Evolutionary conservation across 2,797 vertebrate genomes (phyloP).

Genomic region (Capromys pilorides): DNA sequence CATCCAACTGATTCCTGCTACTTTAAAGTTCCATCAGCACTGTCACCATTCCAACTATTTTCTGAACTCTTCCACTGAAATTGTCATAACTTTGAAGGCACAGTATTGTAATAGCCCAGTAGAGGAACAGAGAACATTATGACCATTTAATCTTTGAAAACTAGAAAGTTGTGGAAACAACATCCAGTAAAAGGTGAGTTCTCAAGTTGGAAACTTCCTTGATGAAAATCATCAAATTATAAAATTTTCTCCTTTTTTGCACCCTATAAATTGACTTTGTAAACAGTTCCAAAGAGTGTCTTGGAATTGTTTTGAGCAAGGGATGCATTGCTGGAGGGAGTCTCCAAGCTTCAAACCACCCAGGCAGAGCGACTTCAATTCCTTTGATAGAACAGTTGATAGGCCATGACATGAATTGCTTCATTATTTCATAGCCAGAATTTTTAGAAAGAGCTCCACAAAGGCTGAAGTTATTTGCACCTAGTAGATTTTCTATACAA

Average conservation of each 20-base stretch:
- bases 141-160: background rate
- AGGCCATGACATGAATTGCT: background rate
- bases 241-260: slow-evolving; percentile 22
- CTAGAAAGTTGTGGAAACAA: background rate
- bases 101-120: background rate
- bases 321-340: background rate
- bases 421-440: background rate
- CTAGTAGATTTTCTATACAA: background rate
- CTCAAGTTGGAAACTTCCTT: background rate
- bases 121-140: background rate
- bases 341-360: background rate
- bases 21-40: slow-evolving; percentile 33
- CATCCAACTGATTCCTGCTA: background rate
- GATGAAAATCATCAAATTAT: background rate
- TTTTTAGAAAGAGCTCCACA: slow-evolving; percentile 7
- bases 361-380: background rate
- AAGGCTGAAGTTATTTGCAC: background rate
- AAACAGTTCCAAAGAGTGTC: background rate
- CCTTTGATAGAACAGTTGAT: background rate
- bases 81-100: slow-evolving; percentile 14
- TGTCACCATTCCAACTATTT: background rate
- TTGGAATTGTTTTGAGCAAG: slow-evolving; percentile 6
- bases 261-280: background rate
- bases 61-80: background rate
- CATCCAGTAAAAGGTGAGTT: background rate